Evolutionary conservation across 2,797 vertebrate species (phyloP).

Genomic region (Tragelaphus oryx): DNA sequence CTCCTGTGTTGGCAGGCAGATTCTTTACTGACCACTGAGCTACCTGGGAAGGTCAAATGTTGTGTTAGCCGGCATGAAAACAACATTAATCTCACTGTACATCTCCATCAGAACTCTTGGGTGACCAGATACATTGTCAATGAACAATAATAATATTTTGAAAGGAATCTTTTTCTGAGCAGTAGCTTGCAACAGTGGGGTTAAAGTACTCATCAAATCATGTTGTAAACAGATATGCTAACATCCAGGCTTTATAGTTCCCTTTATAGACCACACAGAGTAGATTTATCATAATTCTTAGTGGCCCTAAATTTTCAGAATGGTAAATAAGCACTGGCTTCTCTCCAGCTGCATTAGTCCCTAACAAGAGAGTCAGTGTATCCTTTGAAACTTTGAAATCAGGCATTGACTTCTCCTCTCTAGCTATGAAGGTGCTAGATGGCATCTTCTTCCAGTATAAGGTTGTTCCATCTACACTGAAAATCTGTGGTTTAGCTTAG

Average conservation of each 20-base stretch:
- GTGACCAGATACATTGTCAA: neutral
- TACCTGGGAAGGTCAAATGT: neutral
- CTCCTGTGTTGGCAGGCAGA: neutral
- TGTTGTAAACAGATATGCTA: neutral
- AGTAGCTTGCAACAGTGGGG: neutral
- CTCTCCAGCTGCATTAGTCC: neutral
- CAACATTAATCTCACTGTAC: neutral
- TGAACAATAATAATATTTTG: neutral
- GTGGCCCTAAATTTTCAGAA: neutral
- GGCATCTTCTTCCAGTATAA: neutral
- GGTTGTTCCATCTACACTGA: rapidly evolving
- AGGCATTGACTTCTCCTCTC: neutral
- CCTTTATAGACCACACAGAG: neutral
- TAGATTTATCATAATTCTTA: neutral
- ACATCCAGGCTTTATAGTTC: neutral
- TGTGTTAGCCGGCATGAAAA: neutral
- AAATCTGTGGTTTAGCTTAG: neutral
- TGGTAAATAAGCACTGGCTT: neutral
- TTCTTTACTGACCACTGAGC: neutral
- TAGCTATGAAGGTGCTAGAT: neutral
- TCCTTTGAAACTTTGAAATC: neutral
- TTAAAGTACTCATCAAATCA: neutral
- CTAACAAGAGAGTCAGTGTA: neutral
- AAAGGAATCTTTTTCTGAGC: neutral
- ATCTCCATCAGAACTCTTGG: neutral